phyloP scores from a whole-genome alignment of 2,113 vertebrate species.

The Psilopsiagon aymara region DNA sequence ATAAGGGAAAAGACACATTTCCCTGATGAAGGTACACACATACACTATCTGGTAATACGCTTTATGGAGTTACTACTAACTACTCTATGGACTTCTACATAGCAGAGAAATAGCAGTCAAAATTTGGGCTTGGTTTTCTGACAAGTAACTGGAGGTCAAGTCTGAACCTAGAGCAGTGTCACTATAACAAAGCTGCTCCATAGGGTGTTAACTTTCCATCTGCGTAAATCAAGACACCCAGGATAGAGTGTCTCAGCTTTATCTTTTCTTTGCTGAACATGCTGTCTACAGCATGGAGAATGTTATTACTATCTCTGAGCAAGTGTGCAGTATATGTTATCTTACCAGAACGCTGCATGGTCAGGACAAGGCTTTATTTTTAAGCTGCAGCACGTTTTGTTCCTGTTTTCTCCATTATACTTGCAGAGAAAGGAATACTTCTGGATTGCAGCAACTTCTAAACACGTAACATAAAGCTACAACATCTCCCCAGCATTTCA shows the following conservation, averaged over 20 bases:
- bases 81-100: not conserved
- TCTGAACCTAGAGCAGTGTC: not conserved
- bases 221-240: not conserved
- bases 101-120: not conserved
- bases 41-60: not conserved
- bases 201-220: slow-evolving; percentile 37
- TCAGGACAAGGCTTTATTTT: not conserved
- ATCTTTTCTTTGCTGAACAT: slow-evolving; percentile 15
- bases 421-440: not conserved
- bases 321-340: not conserved
- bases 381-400: not conserved
- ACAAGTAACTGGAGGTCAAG: not conserved
- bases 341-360: not conserved
- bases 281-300: not conserved
- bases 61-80: not conserved
- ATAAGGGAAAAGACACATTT: not conserved
- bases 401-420: not conserved
- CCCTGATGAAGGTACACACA: not conserved
- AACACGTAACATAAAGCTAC: not conserved
- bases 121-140: not conserved
- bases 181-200: not conserved
- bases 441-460: slow-evolving; percentile 48
- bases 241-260: not conserved
- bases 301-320: not conserved
- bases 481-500: not conserved